Conservation (phyloP, 2,888 invertebrate genomes). For the Drosophila borealis region DNA sequence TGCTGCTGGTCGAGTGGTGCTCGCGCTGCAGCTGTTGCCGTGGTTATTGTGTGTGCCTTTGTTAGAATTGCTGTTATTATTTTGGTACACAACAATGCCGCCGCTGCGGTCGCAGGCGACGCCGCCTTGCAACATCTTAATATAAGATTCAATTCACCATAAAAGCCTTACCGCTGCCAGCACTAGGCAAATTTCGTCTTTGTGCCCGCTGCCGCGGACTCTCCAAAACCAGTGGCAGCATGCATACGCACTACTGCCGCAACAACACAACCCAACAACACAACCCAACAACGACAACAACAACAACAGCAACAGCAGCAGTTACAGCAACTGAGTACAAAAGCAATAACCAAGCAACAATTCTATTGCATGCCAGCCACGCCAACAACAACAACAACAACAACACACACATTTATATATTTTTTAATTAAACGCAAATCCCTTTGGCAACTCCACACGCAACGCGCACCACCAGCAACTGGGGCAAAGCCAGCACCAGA, state of each 20-base stretch:
- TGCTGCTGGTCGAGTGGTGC: constrained; percentile 70
- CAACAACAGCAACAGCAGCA: constrained; percentile 27
- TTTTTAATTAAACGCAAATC: constrained; percentile 77
- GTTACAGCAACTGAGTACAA: constrained; percentile 40
- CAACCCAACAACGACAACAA: constrained; percentile 28
- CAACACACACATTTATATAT: constrained; percentile 61
- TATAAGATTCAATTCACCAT: constrained; percentile 75
- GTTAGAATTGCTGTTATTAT: constrained; percentile 73
- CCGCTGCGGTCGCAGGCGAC: constrained; percentile 34
- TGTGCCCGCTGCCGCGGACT: constrained; percentile 38
- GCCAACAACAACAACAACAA: constrained; percentile 45
- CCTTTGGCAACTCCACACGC: constrained; percentile 72
- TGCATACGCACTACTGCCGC: constrained; percentile 52
- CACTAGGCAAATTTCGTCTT: constrained; percentile 51
- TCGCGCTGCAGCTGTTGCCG: constrained; percentile 70
- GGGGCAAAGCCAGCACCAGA: constrained; percentile 26
- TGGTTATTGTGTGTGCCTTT: constrained; percentile 73
- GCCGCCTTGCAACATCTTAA: constrained; percentile 74
- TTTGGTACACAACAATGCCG: constrained; percentile 62
- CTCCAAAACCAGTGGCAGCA: constrained; percentile 52
- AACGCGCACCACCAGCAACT: constrained; percentile 42
- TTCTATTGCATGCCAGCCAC: constrained; percentile 73
- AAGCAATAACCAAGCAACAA: constrained; percentile 74
- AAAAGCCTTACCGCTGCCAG: constrained; percentile 39
- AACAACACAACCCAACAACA: constrained; percentile 30